phyloP scores from a whole-genome alignment of 2,797 vertebrate genomes.

The Xiphophorus birchmanni region DNA sequence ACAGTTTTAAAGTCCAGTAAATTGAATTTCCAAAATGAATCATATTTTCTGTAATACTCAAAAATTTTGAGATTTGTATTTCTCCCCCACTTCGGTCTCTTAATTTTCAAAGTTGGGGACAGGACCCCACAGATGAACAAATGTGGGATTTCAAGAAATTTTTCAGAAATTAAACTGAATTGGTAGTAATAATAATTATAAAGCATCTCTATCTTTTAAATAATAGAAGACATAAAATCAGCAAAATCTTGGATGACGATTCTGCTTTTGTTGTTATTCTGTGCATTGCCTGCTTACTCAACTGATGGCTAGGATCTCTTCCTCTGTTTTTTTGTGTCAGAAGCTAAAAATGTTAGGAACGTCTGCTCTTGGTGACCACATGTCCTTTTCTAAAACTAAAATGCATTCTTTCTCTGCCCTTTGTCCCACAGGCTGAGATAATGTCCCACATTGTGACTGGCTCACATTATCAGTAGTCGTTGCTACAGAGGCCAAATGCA shows the following conservation, averaged over 20 bases:
- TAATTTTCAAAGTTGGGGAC: background rate
- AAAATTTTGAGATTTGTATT: background rate
- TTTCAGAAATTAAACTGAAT: background rate
- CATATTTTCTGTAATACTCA: background rate
- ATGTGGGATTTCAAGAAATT: background rate
- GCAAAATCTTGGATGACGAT: background rate
- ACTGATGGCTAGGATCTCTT: background rate
- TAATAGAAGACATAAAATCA: background rate
- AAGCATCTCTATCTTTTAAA: background rate
- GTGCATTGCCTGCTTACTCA: background rate
- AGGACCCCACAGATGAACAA: background rate
- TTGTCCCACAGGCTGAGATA: background rate
- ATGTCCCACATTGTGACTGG: background rate
- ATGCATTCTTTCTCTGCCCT: background rate
- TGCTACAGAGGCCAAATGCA: background rate
- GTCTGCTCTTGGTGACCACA: background rate
- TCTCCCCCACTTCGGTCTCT: background rate
- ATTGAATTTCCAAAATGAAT: background rate
- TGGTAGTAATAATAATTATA: background rate
- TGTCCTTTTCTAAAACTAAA: background rate
- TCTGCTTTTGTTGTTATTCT: background rate
- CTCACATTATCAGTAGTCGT: background rate
- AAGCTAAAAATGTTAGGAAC: background rate
- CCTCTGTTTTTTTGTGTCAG: background rate
- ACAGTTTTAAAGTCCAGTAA: background rate